Evolutionary conservation across 2,113 vertebrate species (phyloP).

Genomic region (Poeciliopsis retropinna): DNA sequence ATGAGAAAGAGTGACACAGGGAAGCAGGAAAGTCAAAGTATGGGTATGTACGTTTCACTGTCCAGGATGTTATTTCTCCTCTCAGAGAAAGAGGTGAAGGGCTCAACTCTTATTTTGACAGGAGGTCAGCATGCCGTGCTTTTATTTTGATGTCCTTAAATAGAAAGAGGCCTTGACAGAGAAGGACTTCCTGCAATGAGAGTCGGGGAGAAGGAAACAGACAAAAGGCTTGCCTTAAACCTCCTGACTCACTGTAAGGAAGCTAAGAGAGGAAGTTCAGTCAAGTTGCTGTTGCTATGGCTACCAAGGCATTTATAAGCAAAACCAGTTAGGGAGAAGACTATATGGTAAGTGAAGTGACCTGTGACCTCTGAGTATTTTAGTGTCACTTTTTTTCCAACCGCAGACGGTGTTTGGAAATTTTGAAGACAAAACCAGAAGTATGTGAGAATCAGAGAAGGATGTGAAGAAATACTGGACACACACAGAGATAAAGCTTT

Average conservation of each 20-base stretch:
- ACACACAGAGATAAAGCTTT: background rate
- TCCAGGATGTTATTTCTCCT: constrained; percentile 42
- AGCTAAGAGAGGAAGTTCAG: constrained; percentile 23
- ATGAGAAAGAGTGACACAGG: background rate
- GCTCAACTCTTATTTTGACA: constrained; percentile 44
- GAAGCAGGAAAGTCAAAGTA: constrained; percentile 6
- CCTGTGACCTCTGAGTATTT: constrained; percentile 21
- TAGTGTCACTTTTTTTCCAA: background rate
- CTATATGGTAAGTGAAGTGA: background rate
- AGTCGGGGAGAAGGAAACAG: background rate
- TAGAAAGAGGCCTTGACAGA: constrained; percentile 36
- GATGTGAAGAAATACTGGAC: background rate
- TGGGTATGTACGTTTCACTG: constrained; percentile 7
- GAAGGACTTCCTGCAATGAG: constrained; percentile 35
- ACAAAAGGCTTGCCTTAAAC: background rate
- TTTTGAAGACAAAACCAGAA: constrained; percentile 1
- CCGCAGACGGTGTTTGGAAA: background rate
- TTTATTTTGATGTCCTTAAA: constrained; percentile 51
- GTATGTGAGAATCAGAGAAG: background rate
- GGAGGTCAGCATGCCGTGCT: constrained; percentile 21
- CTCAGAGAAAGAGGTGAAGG: constrained; percentile 38
- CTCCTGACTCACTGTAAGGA: constrained; percentile 5
- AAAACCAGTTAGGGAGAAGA: constrained; percentile 16
- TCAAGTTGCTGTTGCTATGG: background rate
- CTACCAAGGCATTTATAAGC: constrained; percentile 1